Evolutionary conservation across 2,113 vertebrate genomes (phyloP).

Genomic region (Oplegnathus fasciatus): DNA sequence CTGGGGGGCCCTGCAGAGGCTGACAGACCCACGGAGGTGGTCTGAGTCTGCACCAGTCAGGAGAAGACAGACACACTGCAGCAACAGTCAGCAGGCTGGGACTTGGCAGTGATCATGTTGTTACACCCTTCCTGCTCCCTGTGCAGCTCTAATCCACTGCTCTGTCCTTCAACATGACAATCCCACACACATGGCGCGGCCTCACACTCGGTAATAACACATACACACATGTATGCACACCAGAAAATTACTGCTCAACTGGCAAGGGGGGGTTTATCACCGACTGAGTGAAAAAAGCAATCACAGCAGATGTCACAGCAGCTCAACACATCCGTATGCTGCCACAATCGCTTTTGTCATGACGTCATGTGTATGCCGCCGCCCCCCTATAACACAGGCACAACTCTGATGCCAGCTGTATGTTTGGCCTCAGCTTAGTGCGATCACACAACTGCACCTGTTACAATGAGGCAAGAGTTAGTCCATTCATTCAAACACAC

Average conservation of each 20-base stretch:
- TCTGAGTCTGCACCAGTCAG: constrained; percentile 30
- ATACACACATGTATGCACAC: constrained; percentile 56
- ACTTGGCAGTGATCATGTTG: constrained; percentile 63
- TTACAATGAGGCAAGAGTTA: constrained; percentile 46
- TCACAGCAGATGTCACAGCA: constrained; percentile 77
- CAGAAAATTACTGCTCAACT: constrained; percentile 65
- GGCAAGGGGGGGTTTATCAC: constrained; percentile 46
- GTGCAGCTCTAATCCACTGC: constrained; percentile 72
- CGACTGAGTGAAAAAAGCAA: constrained; percentile 68
- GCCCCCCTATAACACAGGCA: constrained; percentile 11
- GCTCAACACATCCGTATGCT: constrained; percentile 65
- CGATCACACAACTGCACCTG: constrained; percentile 71
- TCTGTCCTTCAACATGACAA: constrained; percentile 72
- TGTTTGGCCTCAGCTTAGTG: constrained; percentile 42
- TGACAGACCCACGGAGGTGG: constrained; percentile 15
- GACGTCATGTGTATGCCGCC: constrained; percentile 27
- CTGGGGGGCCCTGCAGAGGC: not conserved
- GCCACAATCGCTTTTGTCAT: constrained; percentile 64
- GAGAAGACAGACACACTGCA: constrained; percentile 39
- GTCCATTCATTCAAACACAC: constrained; percentile 47
- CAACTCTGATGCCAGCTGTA: constrained; percentile 44
- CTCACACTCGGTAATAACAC: constrained; percentile 49
- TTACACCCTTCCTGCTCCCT: constrained; percentile 63
- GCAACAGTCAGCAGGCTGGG: constrained; percentile 50
- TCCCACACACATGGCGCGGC: constrained; percentile 63